Evolutionary conservation across 1,140 invertebrate species (phyloP).

Genomic region (Mylabris phalerata): DNA sequence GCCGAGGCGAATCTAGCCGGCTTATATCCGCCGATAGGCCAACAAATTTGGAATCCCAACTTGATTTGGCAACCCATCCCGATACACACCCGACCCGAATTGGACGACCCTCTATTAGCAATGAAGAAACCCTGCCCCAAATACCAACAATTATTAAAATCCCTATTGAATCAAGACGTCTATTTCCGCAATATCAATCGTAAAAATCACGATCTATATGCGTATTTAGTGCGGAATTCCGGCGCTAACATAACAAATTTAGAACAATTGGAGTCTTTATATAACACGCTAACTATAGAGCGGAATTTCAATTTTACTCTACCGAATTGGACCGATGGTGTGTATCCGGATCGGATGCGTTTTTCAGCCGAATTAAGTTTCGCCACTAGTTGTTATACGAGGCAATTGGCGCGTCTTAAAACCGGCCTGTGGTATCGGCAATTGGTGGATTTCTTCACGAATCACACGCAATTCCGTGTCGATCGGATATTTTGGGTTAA

Average conservation of each 20-base stretch:
- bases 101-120: slow-evolving; percentile 53
- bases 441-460: slow-evolving; percentile 28
- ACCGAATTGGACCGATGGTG: slow-evolving; percentile 61
- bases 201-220: slow-evolving; percentile 56
- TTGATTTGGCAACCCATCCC: slow-evolving; percentile 86
- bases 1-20: slow-evolving; percentile 78
- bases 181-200: slow-evolving; percentile 53
- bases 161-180: slow-evolving; percentile 47
- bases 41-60: slow-evolving; percentile 59
- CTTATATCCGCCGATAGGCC: slow-evolving; percentile 58
- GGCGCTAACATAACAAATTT: slow-evolving; percentile 51
- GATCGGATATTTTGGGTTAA: slow-evolving; percentile 61
- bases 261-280: slow-evolving; percentile 53
- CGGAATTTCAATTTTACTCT: slow-evolving; percentile 59
- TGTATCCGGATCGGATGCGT: slow-evolving; percentile 48
- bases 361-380: slow-evolving; percentile 49
- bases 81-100: slow-evolving; percentile 67
- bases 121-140: slow-evolving; percentile 58
- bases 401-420: slow-evolving; percentile 48
- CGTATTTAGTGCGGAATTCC: slow-evolving; percentile 54
- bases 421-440: slow-evolving; percentile 54
- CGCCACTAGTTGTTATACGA: slow-evolving; percentile 44
- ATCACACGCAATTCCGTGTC: slow-evolving; percentile 7
- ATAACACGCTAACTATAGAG: slow-evolving; percentile 64
- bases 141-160: slow-evolving; percentile 52